A percentile compares a stretch with the other conserved stretches of the same genome.
Conservation (phyloP, 2,797 vertebrate species). For the Sciurus vulgaris region DNA sequence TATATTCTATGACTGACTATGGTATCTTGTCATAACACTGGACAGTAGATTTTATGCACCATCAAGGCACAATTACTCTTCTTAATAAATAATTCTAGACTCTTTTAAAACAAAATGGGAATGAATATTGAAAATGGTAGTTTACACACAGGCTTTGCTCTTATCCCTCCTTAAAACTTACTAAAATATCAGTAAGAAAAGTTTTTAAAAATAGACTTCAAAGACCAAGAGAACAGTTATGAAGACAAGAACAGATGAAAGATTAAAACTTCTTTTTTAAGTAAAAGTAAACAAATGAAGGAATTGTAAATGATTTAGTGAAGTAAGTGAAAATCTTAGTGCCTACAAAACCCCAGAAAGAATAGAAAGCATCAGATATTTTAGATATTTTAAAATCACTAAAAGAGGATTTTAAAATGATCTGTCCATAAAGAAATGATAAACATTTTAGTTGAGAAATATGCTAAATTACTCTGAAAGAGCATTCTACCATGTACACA, state of each 20-base stretch:
- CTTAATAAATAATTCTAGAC: background rate
- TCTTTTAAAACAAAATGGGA: background rate
- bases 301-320: conserved; percentile 2
- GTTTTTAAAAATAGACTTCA: background rate
- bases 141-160: background rate
- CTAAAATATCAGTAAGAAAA: background rate
- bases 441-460: background rate
- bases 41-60: background rate
- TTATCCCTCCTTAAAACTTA: background rate
- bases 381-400: background rate
- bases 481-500: background rate
- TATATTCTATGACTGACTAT: background rate
- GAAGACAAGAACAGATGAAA: conserved; percentile 1
- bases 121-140: background rate
- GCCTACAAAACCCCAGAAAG: background rate
- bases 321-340: background rate
- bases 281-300: background rate
- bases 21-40: background rate
- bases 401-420: background rate
- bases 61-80: background rate
- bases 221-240: background rate
- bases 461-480: background rate
- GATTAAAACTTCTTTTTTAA: background rate
- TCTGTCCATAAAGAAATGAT: background rate
- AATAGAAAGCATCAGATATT: background rate